Conservation (phyloP, 1,140 invertebrate genomes). For the Philaenus spumarius region DNA sequence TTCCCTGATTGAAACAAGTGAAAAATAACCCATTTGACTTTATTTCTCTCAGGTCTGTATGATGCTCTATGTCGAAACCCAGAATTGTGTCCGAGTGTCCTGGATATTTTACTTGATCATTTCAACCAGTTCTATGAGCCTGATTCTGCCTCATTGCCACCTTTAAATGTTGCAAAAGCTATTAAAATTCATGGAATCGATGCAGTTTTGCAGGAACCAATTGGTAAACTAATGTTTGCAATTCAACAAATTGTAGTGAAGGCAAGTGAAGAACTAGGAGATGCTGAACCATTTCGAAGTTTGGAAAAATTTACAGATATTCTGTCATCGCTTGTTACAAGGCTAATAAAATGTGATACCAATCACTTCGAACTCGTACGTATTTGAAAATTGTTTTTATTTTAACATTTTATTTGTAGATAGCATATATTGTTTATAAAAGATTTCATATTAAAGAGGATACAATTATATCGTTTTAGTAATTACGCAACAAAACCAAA, state of each 20-base stretch:
- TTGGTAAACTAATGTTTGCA: conserved; percentile 27
- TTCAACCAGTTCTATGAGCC: conserved; percentile 26
- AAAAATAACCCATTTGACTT: too few species aligned
- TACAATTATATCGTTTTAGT: too few species aligned
- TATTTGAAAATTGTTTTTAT: background rate
- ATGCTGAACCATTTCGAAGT: conserved; percentile 15
- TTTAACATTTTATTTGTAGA: too few species aligned
- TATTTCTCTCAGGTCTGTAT: conserved; percentile 21
- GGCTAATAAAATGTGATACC: conserved; percentile 23
- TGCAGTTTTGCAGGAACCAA: conserved; percentile 25
- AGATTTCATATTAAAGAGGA: too few species aligned
- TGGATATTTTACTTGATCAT: conserved; percentile 28
- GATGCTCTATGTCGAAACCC: conserved; percentile 25
- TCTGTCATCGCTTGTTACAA: conserved; percentile 22
- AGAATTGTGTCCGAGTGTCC: conserved; percentile 25
- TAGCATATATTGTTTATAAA: too few species aligned
- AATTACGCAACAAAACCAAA: too few species aligned
- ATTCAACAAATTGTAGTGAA: conserved; percentile 26
- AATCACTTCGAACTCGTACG: conserved; percentile 26
- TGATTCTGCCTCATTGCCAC: conserved; percentile 25
- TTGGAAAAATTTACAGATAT: conserved; percentile 19
- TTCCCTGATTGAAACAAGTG: background rate
- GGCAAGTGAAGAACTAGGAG: conserved; percentile 13
- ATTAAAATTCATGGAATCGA: conserved; percentile 20
- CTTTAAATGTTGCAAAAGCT: conserved; percentile 24